A percentile compares a stretch with the other conserved stretches of the same genome.
phyloP scores from a whole-genome alignment of 2,888 invertebrate species.

The Argyresthia goedartella region DNA sequence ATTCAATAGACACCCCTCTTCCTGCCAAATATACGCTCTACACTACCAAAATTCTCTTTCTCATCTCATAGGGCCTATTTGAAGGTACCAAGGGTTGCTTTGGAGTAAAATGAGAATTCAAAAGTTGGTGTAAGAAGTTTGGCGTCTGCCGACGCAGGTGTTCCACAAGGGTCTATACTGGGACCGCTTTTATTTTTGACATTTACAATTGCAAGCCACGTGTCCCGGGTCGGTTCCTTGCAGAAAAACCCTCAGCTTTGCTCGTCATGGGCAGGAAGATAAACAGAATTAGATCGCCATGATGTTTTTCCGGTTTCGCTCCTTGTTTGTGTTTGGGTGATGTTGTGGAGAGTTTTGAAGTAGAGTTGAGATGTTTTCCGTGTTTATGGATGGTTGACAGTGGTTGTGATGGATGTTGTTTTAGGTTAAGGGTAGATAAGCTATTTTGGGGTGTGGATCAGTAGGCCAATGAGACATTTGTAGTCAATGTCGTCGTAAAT shows the following conservation, averaged over 20 bases:
- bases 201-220: conserved; percentile 59
- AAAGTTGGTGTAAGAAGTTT: conserved; percentile 10
- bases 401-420: too few species aligned
- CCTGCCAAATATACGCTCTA: conserved; percentile 60
- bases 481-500: too few species aligned
- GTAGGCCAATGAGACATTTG: too few species aligned
- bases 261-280: conserved; percentile 45
- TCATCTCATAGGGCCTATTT: not conserved
- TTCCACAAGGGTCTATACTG: conserved; percentile 51
- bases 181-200: conserved; percentile 56
- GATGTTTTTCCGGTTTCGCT: conserved; percentile 62
- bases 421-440: too few species aligned
- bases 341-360: not conserved
- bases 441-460: too few species aligned
- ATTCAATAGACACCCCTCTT: conserved; percentile 66
- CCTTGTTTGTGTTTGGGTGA: conserved; percentile 6
- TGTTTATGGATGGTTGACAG: not conserved
- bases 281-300: conserved; percentile 62
- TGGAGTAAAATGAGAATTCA: not conserved
- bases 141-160: conserved; percentile 48
- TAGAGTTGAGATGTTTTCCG: conserved; percentile 1
- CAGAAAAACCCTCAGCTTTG: conserved; percentile 57
- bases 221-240: conserved; percentile 46
- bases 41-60: conserved; percentile 19
- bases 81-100: conserved; percentile 10